A percentile compares a stretch with the other conserved stretches of the same genome.
Conservation (phyloP, 2,113 vertebrate genomes). For the Hippocampus abdominalis region DNA sequence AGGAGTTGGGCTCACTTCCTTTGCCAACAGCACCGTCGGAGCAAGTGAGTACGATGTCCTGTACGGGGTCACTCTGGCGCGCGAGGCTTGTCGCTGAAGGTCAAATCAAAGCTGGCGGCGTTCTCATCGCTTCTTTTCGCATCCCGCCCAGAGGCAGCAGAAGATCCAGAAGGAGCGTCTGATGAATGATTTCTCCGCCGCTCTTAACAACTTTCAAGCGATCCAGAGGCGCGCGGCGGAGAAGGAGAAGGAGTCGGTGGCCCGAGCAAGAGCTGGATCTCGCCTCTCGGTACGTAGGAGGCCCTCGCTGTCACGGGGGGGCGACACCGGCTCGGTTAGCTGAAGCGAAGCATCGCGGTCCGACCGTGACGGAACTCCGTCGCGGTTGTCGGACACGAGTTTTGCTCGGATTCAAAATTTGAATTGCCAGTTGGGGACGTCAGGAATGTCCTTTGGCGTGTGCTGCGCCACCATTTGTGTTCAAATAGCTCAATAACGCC, state of each 20-base stretch:
- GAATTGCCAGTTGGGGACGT: too few relatives aligned
- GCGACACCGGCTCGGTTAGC: too few relatives aligned
- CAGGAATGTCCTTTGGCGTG: too few relatives aligned
- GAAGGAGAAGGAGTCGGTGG: slow-evolving; percentile 89
- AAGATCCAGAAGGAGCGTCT: slow-evolving; percentile 92
- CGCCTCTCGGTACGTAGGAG: slow-evolving; percentile 79
- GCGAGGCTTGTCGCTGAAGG: background rate
- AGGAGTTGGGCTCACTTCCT: slow-evolving; percentile 82
- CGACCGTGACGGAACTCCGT: too few relatives aligned
- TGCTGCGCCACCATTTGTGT: too few relatives aligned
- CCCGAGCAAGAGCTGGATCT: slow-evolving; percentile 85
- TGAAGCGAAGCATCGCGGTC: too few relatives aligned
- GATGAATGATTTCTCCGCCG: slow-evolving; percentile 92
- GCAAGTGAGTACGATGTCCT: slow-evolving; percentile 71
- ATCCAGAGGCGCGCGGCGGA: slow-evolving; percentile 86
- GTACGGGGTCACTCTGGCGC: background rate
- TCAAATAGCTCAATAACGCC: too few relatives aligned
- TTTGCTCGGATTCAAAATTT: too few relatives aligned
- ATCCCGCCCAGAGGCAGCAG: slow-evolving; percentile 82
- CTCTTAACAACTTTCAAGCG: slow-evolving; percentile 90
- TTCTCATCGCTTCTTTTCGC: background rate
- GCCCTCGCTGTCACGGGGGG: background rate
- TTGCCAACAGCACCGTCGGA: slow-evolving; percentile 76
- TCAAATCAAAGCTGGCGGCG: background rate
- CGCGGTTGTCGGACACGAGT: too few relatives aligned